Percentiles rank a stretch among this genome's conserved stretches.
These are phyloP conservation scores for Anthophora plumipes DNA, from an alignment of 2,888 invertebrate genomes.

Conservation along the genomic window DNA sequence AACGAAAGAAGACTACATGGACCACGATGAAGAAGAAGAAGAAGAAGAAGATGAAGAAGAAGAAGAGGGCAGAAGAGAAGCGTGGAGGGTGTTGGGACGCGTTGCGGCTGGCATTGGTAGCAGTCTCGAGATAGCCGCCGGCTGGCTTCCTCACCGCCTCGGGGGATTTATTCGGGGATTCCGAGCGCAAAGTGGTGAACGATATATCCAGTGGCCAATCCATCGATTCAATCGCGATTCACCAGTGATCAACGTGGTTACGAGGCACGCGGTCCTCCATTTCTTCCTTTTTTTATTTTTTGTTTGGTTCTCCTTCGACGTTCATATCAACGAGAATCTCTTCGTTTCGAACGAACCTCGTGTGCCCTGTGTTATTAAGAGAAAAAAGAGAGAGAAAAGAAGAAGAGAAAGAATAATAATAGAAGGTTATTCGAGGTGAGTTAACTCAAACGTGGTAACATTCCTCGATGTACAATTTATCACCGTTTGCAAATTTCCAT, in stretches of 20 bases:
- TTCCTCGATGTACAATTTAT: not conserved
- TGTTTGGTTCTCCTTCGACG: too few species aligned
- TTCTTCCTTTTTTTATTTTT: too few species aligned
- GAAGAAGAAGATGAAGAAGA: conserved; percentile 56
- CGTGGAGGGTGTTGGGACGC: conserved; percentile 80
- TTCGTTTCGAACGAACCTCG: too few species aligned
- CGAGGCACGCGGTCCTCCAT: not conserved
- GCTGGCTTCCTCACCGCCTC: conserved; percentile 83
- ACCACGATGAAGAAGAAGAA: conserved; percentile 53
- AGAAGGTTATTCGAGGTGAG: too few species aligned
- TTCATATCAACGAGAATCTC: too few species aligned
- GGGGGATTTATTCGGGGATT: conserved; percentile 82
- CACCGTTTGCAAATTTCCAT: too few species aligned
- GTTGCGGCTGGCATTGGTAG: conserved; percentile 82
- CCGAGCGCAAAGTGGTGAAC: conserved; percentile 79
- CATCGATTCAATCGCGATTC: conserved; percentile 51
- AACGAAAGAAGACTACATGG: conserved; percentile 49
- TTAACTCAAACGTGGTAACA: too few species aligned
- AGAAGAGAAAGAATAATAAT: too few species aligned
- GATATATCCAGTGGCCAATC: conserved; percentile 62
- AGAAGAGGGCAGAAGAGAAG: conserved; percentile 64
- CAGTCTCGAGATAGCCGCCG: conserved; percentile 85
- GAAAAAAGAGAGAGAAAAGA: too few species aligned
- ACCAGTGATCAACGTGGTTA: conserved; percentile 24
- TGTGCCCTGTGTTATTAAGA: too few species aligned